phyloP scores from a whole-genome alignment of 2,797 vertebrate species.

The Gymnoscopelus microlampas region DNA sequence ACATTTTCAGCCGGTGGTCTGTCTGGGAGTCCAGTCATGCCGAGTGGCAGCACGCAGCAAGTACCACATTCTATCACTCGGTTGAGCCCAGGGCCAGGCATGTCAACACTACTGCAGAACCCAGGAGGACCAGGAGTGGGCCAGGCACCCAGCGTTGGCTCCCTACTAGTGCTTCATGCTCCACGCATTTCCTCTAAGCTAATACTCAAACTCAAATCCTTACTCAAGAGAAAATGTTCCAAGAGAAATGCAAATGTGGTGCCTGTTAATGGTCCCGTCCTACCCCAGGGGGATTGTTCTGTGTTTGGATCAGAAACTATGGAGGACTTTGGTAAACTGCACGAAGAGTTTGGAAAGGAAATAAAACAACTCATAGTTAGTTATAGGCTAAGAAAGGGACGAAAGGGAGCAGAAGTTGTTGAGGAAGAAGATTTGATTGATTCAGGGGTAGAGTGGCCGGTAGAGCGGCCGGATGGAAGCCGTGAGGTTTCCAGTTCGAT shows the following conservation, averaged over 20 bases:
- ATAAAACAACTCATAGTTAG: constrained; percentile 80
- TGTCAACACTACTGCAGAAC: constrained; percentile 23
- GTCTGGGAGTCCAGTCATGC: constrained; percentile 41
- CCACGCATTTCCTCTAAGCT: constrained; percentile 18
- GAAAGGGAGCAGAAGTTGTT: background rate
- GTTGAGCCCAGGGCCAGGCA: background rate
- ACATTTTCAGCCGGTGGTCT: constrained; percentile 20
- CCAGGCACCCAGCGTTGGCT: constrained; percentile 7
- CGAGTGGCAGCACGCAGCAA: constrained; percentile 36
- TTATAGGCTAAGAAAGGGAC: constrained; percentile 77
- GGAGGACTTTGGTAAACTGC: constrained; percentile 82
- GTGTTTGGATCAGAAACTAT: constrained; percentile 17
- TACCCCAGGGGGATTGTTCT: constrained; percentile 54
- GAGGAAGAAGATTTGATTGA: constrained; percentile 73
- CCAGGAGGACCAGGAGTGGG: background rate
- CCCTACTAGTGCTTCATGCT: constrained; percentile 45
- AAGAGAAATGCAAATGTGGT: constrained; percentile 66
- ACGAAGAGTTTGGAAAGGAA: constrained; percentile 89
- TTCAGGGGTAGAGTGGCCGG: constrained; percentile 18
- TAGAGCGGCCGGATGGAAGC: too few species aligned
- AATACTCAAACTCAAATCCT: constrained; percentile 67
- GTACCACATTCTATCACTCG: background rate
- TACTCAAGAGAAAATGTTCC: constrained; percentile 42
- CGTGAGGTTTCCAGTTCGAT: too few species aligned
- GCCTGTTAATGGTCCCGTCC: constrained; percentile 47